Conservation (phyloP, 2,113 vertebrate genomes). For the Carassius auratus region DNA sequence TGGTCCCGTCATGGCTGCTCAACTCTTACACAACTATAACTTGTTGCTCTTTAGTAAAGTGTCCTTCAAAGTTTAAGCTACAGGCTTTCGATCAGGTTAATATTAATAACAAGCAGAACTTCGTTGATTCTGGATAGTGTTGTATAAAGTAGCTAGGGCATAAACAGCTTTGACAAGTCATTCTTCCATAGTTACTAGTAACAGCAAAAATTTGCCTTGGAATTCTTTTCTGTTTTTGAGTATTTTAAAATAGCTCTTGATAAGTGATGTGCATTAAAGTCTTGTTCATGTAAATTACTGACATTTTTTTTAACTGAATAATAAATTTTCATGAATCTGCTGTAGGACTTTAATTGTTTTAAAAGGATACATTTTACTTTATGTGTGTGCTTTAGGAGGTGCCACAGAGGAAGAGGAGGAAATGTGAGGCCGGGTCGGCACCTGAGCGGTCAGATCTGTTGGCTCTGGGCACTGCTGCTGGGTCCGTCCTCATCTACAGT, state of each 20-base stretch:
- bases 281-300: neutral
- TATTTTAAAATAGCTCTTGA: neutral
- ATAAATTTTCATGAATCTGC: no score
- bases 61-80: neutral
- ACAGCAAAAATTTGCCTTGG: neutral
- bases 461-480: slow-evolving; percentile 94
- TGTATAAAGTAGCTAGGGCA: neutral
- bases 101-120: neutral
- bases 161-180: neutral
- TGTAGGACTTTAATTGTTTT: neutral
- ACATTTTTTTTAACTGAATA: no score
- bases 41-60: neutral
- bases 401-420: slow-evolving; percentile 95
- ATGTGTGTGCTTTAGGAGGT: slow-evolving; percentile 75
- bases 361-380: neutral
- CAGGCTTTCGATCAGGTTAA: neutral
- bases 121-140: neutral
- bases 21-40: neutral
- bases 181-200: neutral
- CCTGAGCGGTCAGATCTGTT: slow-evolving; percentile 86
- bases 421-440: slow-evolving; percentile 82
- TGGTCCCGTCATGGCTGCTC: neutral
- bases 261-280: neutral
- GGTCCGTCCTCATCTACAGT: slow-evolving; percentile 94
- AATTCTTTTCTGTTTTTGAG: neutral